A percentile compares a stretch with the other conserved stretches of the same genome.
These are phyloP conservation scores for Tetrao urogallus DNA, from an alignment of 2,113 vertebrate species.

Conservation along the genomic window DNA sequence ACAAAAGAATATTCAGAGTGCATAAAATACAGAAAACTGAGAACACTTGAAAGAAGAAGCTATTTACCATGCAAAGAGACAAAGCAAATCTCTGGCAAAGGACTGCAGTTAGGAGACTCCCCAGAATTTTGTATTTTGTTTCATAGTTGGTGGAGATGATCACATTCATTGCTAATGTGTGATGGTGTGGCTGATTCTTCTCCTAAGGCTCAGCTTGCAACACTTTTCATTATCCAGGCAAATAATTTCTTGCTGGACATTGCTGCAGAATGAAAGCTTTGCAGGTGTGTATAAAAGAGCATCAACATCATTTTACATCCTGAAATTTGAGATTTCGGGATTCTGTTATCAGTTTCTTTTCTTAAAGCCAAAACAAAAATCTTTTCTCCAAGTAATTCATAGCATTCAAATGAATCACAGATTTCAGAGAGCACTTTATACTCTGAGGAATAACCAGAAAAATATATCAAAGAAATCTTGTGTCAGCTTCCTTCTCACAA, in stretches of 20 bases:
- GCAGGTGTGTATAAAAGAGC: neutral
- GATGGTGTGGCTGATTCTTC: neutral
- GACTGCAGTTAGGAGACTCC: neutral
- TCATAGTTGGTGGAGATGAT: neutral
- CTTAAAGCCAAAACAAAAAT: neutral
- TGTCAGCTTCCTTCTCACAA: neutral
- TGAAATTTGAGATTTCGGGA: neutral
- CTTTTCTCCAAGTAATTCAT: neutral
- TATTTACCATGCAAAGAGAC: rapidly evolving
- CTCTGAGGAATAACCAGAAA: neutral
- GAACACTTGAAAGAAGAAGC: neutral
- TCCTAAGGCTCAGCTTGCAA: neutral
- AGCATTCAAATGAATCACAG: neutral
- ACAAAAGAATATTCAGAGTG: neutral
- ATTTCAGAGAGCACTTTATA: neutral
- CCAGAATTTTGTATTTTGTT: neutral
- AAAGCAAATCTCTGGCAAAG: neutral
- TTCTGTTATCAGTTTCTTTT: neutral
- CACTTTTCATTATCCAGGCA: neutral
- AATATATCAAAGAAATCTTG: neutral
- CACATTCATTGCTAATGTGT: neutral
- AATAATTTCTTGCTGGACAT: neutral
- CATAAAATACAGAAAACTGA: neutral
- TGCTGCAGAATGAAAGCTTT: neutral
- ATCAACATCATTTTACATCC: neutral